Conservation (phyloP, 2,113 vertebrate genomes). For the Spea multiplicata region DNA sequence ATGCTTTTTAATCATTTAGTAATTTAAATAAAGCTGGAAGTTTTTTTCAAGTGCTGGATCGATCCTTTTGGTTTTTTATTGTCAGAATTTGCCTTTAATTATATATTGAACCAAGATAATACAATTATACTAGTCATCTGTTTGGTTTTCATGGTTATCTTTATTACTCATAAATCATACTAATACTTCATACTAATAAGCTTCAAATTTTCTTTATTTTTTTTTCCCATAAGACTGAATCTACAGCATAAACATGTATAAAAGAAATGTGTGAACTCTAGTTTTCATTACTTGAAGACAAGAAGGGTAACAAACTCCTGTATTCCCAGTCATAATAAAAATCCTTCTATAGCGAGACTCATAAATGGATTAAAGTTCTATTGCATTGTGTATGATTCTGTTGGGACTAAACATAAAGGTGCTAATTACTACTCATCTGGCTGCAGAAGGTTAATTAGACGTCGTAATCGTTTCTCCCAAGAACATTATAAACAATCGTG, state of each 20-base stretch:
- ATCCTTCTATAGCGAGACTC: too few species aligned
- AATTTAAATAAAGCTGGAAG: too few species aligned
- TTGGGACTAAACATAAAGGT: constrained; percentile 23
- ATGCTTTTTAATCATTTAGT: too few species aligned
- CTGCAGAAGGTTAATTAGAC: constrained; percentile 39
- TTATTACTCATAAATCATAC: too few species aligned
- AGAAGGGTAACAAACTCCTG: neutral
- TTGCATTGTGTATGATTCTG: constrained; percentile 26
- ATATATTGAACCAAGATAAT: neutral
- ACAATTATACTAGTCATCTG: neutral
- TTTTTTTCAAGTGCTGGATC: too few species aligned
- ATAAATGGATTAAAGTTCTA: neutral
- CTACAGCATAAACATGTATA: constrained; percentile 1
- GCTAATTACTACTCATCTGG: constrained; percentile 34
- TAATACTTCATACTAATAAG: too few species aligned
- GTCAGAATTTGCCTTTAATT: neutral
- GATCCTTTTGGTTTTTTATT: too few species aligned
- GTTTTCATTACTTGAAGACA: constrained; percentile 16
- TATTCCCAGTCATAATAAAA: constrained; percentile 23
- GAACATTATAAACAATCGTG: neutral
- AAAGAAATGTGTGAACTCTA: neutral
- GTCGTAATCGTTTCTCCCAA: constrained; percentile 31
- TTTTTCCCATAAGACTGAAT: neutral
- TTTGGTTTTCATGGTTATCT: neutral
- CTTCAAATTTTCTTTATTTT: neutral